Percentiles rank a stretch among this genome's conserved stretches.
These are phyloP conservation scores for Aramus guarauna DNA, from an alignment of 2,113 vertebrate genomes.

Conservation along the genomic window DNA sequence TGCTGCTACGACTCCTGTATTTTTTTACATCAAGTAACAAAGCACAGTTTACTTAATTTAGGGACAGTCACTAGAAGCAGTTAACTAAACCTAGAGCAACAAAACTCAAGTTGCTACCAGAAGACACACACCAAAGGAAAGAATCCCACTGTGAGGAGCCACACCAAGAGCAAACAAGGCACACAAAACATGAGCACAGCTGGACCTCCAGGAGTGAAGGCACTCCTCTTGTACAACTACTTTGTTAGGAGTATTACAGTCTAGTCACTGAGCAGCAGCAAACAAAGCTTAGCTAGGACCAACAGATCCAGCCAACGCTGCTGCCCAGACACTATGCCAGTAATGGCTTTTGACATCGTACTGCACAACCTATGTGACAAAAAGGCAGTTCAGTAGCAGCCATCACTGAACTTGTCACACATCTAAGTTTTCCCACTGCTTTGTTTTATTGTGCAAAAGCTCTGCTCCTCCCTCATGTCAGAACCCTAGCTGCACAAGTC, in stretches of 20 bases:
- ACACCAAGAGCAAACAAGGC: constrained; percentile 17
- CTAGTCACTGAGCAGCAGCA: neutral
- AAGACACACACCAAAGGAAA: constrained; percentile 15
- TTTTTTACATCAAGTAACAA: constrained; percentile 79
- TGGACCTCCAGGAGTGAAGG: neutral
- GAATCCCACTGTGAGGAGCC: constrained; percentile 53
- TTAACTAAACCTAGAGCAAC: constrained; percentile 65
- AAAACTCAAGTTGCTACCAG: constrained; percentile 58
- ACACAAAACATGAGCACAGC: neutral
- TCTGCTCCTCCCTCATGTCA: neutral
- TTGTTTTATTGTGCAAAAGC: neutral
- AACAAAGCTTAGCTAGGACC: neutral
- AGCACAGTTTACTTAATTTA: constrained; percentile 73
- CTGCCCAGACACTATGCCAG: neutral
- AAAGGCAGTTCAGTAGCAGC: neutral
- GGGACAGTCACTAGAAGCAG: constrained; percentile 68
- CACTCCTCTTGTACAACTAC: neutral
- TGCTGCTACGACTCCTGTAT: constrained; percentile 78
- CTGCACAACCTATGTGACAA: fast-evolving
- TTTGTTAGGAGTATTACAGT: neutral
- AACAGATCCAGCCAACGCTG: neutral
- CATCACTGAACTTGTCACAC: neutral
- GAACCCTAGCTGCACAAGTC: neutral
- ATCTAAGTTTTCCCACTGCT: constrained; percentile 56
- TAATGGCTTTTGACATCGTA: fast-evolving